Base-by-base conservation (phyloP, 2,113 vertebrate genomes). In the Silurus asotus region DNA sequence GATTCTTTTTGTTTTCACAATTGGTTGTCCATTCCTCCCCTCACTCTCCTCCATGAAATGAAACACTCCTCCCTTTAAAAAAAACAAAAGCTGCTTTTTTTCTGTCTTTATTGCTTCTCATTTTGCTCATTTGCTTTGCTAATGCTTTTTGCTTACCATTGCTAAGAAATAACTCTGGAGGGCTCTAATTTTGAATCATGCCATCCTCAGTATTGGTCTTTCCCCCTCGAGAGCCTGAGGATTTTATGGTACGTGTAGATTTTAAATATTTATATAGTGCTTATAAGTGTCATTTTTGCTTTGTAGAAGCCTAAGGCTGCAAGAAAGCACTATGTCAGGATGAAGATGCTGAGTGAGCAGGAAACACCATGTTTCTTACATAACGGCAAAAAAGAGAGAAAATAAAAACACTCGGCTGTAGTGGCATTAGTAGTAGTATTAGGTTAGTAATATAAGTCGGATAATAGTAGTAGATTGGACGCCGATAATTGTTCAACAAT, bases 141-240 rank as follows among this genome's bases (percentile, higher is more conserved):
- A 90, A 86, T 91, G 87, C 88, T 87, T 89, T 80, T 87, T 78
- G 84, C 86, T 88, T 86, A 85, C 53, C 84, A 90, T 88, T 84
- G 59, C 81, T n/a, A 90, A 92, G 82, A 45, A 82, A 75, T 90
- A 91, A 91, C 86, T 82, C 85, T 86, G 79, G 59, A 86, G 82
- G 82, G 84, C 81, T 82, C 53, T 49, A 48, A 75, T 86, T 76
- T 53, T 51, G 61, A 59, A 77, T 83, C 82, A 82, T 79, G 69
- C 70, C 77, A 92, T 94, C 92, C 92, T 91, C 93, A 90, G 90
- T 94, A 94, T 94, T 93, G 92, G 92, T 94, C 93, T 93, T 92
- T 48, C 74, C 49, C 77, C 94, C 91, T 93, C 92, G 94, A 92
- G 93, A 94, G 92, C 92, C 87, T 89, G 93, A 94, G 92, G 62